Percentiles rank a stretch among this genome's conserved stretches.
These are phyloP conservation scores for Phyllotreta cruciferae DNA, from an alignment of 2,888 invertebrate genomes.

Conservation along the genomic window DNA sequence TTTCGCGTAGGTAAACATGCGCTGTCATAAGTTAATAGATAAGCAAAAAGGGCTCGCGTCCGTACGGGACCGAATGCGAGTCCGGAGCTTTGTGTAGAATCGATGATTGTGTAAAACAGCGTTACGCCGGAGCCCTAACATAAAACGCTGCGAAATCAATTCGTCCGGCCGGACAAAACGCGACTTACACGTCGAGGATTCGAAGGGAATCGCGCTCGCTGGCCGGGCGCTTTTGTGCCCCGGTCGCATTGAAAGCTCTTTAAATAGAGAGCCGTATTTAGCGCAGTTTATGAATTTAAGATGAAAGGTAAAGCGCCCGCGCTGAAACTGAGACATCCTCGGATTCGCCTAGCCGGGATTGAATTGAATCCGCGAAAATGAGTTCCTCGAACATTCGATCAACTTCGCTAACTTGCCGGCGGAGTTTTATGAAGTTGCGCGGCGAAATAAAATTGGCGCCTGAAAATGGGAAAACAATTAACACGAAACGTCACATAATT, in stretches of 20 bases:
- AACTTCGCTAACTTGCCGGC: constrained; percentile 8
- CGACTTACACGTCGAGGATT: too few species aligned
- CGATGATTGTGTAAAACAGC: not conserved
- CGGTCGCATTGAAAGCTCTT: too few species aligned
- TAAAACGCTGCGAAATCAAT: too few species aligned
- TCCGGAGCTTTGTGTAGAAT: not conserved
- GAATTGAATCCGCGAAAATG: too few species aligned
- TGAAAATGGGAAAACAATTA: constrained; percentile 22
- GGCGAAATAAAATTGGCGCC: constrained; percentile 14
- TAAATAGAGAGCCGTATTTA: too few species aligned
- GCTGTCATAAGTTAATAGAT: constrained; percentile 25
- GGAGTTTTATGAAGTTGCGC: constrained; percentile 5
- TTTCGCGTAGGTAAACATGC: constrained; percentile 11
- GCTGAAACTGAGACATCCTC: too few species aligned
- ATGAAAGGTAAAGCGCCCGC: too few species aligned
- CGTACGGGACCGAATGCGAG: constrained; percentile 2
- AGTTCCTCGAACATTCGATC: not conserved
- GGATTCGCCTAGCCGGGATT: too few species aligned
- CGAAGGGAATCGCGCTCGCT: too few species aligned
- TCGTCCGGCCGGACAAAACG: too few species aligned
- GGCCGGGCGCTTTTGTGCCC: too few species aligned
- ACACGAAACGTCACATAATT: constrained; percentile 19
- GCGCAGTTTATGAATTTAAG: too few species aligned
- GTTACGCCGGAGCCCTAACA: not conserved
- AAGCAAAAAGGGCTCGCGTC: constrained; percentile 20